These are phyloP conservation scores for Heterohyrax brucei DNA, from an alignment of 2,797 vertebrate species.

Conservation along the genomic window DNA sequence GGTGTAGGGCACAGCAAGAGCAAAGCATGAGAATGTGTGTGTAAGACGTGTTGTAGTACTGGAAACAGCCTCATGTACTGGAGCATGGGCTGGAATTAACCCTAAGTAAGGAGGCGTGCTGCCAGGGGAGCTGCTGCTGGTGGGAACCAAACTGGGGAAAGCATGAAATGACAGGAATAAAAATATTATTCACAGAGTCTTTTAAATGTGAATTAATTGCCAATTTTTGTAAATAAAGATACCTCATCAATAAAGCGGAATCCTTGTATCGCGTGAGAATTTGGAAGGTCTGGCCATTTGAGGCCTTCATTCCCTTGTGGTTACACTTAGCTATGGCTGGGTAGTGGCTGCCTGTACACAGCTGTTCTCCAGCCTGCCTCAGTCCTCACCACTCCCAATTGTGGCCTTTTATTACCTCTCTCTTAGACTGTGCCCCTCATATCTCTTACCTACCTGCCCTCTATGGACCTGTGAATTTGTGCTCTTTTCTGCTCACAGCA, in stretches of 20 bases:
- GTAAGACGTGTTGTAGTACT: accelerated
- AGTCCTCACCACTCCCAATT: background rate
- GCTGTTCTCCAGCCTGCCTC: background rate
- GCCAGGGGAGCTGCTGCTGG: background rate
- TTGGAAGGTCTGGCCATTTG: background rate
- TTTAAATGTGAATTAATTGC: background rate
- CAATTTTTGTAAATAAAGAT: background rate
- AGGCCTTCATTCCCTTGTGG: background rate
- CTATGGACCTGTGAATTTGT: background rate
- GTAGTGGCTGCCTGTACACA: accelerated
- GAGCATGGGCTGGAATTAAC: background rate
- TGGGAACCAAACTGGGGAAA: background rate
- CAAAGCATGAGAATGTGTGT: background rate
- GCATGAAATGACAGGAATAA: background rate
- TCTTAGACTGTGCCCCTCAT: background rate
- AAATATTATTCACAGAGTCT: background rate
- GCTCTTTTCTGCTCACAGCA: background rate
- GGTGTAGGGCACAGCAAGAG: background rate
- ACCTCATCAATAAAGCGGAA: background rate
- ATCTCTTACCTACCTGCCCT: background rate
- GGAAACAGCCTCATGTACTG: background rate
- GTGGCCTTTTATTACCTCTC: no score
- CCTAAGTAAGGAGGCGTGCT: no score
- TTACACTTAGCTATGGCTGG: background rate
- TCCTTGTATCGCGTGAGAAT: background rate